Percentiles rank a stretch among this genome's conserved stretches.
phyloP scores from a whole-genome alignment of 2,797 vertebrate species.

The Alectoris magna region DNA sequence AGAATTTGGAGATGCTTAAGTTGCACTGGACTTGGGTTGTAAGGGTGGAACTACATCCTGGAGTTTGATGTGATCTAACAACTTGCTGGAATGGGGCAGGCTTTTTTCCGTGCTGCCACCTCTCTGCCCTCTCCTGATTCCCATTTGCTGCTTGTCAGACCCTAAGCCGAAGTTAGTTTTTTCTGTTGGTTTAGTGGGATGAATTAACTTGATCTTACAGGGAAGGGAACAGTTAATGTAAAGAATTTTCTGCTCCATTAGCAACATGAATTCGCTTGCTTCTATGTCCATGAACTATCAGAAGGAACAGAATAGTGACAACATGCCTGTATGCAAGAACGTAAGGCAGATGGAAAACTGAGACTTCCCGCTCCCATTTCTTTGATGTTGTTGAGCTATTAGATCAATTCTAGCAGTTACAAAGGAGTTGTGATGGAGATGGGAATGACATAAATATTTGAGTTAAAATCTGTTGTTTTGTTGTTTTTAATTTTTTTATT shows the following conservation, averaged over 20 bases:
- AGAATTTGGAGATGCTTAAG: not conserved
- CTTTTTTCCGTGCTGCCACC: not conserved
- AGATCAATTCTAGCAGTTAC: not conserved
- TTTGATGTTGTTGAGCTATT: not conserved
- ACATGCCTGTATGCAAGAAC: not conserved
- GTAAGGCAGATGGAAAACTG: not conserved
- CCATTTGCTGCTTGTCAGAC: not conserved
- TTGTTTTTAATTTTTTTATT: not conserved
- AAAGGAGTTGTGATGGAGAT: not conserved
- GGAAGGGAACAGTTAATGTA: not conserved
- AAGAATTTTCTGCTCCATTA: not conserved
- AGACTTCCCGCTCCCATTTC: not conserved
- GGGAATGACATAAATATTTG: not conserved
- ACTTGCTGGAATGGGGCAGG: not conserved
- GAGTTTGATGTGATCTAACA: not conserved
- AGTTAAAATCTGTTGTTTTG: not conserved
- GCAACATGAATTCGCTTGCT: not conserved
- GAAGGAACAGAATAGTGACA: not conserved
- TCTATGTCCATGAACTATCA: not conserved
- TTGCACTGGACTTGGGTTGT: not conserved
- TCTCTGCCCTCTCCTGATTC: not conserved
- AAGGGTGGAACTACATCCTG: not conserved
- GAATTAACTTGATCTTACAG: not conserved
- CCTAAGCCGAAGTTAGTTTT: not conserved
- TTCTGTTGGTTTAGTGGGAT: not conserved